phyloP scores from a whole-genome alignment of 2,113 vertebrate species.

The Micronisus gabar region DNA sequence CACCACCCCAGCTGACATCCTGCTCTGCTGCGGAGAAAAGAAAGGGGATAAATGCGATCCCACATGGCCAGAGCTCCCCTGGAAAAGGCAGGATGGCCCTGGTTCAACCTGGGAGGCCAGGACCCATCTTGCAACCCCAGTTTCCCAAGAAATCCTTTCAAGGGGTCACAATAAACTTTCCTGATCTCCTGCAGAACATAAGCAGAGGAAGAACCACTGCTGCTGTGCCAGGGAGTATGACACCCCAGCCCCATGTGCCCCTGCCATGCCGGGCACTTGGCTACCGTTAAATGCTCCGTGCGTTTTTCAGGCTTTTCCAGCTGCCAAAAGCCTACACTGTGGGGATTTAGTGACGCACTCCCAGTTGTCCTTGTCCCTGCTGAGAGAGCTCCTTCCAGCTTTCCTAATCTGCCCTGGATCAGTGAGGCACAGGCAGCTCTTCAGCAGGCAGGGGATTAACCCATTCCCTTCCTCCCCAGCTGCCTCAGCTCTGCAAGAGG shows the following conservation, averaged over 20 bases:
- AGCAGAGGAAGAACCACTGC: rapidly evolving
- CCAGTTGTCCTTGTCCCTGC: background rate
- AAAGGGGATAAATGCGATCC: background rate
- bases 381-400: background rate
- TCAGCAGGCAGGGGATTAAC: background rate
- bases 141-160: background rate
- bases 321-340: background rate
- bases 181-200: background rate
- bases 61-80: background rate
- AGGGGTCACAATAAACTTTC: background rate
- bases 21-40: background rate
- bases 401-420: background rate
- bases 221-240: rapidly evolving
- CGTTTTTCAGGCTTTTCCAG: background rate
- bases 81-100: background rate
- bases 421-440: background rate
- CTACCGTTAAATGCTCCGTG: background rate
- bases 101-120: background rate
- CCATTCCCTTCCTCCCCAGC: background rate
- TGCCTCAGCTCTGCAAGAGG: background rate
- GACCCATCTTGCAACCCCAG: background rate
- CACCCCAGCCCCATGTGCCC: background rate
- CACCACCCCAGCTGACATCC: background rate
- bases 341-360: background rate
- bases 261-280: rapidly evolving